Base-by-base conservation (phyloP, 1,140 invertebrate genomes). In the Mylabris phalerata region DNA sequence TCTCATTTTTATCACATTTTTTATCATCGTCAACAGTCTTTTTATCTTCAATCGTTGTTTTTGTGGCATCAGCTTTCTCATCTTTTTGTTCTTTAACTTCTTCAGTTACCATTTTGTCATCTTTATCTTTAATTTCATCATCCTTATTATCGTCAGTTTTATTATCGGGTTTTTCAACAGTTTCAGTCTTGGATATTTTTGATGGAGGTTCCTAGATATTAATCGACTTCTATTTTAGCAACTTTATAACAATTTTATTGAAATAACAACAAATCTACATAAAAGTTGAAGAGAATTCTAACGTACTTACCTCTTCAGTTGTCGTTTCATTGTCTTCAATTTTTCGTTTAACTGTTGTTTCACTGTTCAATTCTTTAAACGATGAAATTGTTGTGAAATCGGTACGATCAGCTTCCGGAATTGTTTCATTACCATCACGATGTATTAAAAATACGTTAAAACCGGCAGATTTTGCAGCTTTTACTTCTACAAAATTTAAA, bases 381-480 rank as follows among this genome's bases (percentile, higher is more conserved):
- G 78, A 79, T 39, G 77, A 73, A 27, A 87, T 76, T 9, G 82
- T 80, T 10, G 75, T 73, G 68, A 81, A 90, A 9, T 77, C 72
- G 39, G 77, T 68, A 19, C 19, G 19, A 57, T 76, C 74, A 5
- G 84, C 82, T 57, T 85, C 83, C 7, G 82, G 78, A 4, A 79
- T 76, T 0, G 92, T 73, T 3, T 81, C 73, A 72, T 93, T 93
- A 27, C 90, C 92, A 55, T 89, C 85, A 45, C 93, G 82, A 48
- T 80, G 75, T 0, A 93, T 82, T 13, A 96, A 66, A 2, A 82
- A 76, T 24, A 81, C 76, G 40, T 80, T 75, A 48, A 93, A 64
- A 6, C 90, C 91, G 2, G 89, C 88, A 44, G 77, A 74, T 32
- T 78, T 79, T 3, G 92, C 92, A 64, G 93, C 92, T 70, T 82